Evolutionary conservation across 2,113 vertebrate genomes (phyloP).

Genomic region (Chloebia gouldiae): DNA sequence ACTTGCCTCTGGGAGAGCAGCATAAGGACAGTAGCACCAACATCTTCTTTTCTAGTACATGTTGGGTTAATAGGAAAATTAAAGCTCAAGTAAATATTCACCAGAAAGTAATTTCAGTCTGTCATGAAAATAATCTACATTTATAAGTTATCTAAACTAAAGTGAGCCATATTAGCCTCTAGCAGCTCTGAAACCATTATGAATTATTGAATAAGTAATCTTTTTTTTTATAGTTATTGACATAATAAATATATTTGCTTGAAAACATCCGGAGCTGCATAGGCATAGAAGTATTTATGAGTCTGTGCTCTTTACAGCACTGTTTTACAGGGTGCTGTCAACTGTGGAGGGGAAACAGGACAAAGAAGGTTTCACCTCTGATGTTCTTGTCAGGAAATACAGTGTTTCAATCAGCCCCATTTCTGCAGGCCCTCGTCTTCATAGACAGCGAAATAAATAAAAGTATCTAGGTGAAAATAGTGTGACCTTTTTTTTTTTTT

Average conservation of each 20-base stretch:
- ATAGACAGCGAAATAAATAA: neutral
- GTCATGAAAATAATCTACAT: conserved; percentile 42
- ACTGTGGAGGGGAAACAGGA: neutral
- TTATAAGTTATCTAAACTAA: conserved; percentile 47
- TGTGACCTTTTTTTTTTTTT: neutral
- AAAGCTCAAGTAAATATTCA: conserved; percentile 15
- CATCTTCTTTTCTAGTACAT: neutral
- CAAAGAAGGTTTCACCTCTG: neutral
- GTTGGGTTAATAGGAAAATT: conserved; percentile 19
- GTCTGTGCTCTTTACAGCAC: neutral
- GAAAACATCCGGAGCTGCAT: conserved; percentile 11
- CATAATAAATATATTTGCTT: conserved; percentile 53
- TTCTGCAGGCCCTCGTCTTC: neutral
- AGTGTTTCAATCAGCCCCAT: neutral
- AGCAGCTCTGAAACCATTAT: conserved; percentile 44
- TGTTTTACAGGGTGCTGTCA: neutral
- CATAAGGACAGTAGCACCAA: neutral
- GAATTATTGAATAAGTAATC: conserved; percentile 57
- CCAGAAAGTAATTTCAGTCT: conserved; percentile 34
- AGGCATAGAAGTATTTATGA: conserved; percentile 41
- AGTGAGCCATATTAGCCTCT: neutral
- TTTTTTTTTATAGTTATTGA: conserved; percentile 40
- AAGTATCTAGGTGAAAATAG: neutral
- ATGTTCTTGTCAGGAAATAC: neutral
- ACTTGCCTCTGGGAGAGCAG: neutral